Evolutionary conservation across 2,888 invertebrate genomes (phyloP), one percentile per base, ranked within the genome.

Genomic region (Drosophila anomelani): DNA sequence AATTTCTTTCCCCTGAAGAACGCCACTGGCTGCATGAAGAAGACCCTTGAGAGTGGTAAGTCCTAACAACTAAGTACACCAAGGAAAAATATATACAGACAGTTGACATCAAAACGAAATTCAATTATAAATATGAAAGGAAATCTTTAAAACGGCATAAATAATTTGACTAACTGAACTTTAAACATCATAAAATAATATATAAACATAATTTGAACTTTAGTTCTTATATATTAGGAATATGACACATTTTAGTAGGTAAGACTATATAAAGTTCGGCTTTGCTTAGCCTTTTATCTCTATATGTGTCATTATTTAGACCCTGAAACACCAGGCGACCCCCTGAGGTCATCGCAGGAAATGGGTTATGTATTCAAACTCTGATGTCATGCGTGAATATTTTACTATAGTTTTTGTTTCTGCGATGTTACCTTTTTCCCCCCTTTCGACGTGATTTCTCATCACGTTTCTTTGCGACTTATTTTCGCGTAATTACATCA

Each of bases 21-120:
- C 75, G 92, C 92, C 68, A 92, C 92, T 20, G 92, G 92, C 67
- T 92, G 92, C 85, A 88, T 92, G 89, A 91, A 91, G 80, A 91
- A 91, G 80, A 85, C 83, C 10, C 79, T 92, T 39, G 91, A 90
- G 32, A 82, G 85, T 54, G 88, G 92, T 92, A 84, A 92, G 92
- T 83, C 29, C 1, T 10, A 12, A 36, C 17, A 0, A 13, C 7
- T 2, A 8, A 36, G 4, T 15, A 34, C 5, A 53, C 29, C 12
- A 8, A 34, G 20, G 26, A 10, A 59, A 34, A 53, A 38, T 4
- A 44, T 23, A 32, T 23, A 2, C 7, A 20, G 9, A 17, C 8
- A 32, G 20, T 3, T 2, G 3, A 3, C 15, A 46, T 12, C 9
- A 26, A 4, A 26, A 26, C 15, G 4, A 20, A 5, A 26, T 8